Evolutionary conservation across 2,113 vertebrate genomes (phyloP).

Genomic region (Tachycineta bicolor): DNA sequence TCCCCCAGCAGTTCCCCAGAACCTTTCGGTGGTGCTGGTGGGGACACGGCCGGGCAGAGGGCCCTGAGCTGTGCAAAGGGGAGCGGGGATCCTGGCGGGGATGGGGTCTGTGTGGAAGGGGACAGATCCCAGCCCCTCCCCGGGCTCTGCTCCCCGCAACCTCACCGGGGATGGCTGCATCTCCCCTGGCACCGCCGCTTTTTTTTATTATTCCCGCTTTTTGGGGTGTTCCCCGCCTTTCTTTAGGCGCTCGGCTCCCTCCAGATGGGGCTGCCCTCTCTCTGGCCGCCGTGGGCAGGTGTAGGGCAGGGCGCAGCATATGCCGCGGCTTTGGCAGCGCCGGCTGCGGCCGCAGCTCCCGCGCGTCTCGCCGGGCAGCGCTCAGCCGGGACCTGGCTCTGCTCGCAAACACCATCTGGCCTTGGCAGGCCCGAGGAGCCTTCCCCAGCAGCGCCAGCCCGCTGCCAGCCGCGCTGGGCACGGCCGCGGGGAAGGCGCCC

Average conservation of each 20-base stretch:
- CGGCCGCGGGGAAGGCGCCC: neutral
- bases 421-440: constrained; percentile 66
- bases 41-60: neutral
- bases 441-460: neutral
- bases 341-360: constrained; percentile 75
- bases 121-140: fast-evolving
- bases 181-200: neutral
- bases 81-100: fast-evolving
- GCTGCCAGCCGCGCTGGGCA: neutral
- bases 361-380: constrained; percentile 76
- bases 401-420: constrained; percentile 89
- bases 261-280: constrained; percentile 76
- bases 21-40: neutral
- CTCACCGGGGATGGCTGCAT: fast-evolving
- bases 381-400: constrained; percentile 84
- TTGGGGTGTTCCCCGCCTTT: neutral
- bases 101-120: neutral
- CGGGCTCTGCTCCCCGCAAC: fast-evolving
- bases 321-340: constrained; percentile 78
- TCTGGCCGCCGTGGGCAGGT: constrained; percentile 79
- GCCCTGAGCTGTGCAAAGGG: fast-evolving
- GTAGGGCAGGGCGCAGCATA: constrained; percentile 83
- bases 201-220: fast-evolving
- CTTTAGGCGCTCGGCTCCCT: constrained; percentile 63
- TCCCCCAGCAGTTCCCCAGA: neutral